A percentile compares a stretch with the other conserved stretches of the same genome.
phyloP scores from a whole-genome alignment of 2,797 vertebrate species.

The Coluber constrictor region DNA sequence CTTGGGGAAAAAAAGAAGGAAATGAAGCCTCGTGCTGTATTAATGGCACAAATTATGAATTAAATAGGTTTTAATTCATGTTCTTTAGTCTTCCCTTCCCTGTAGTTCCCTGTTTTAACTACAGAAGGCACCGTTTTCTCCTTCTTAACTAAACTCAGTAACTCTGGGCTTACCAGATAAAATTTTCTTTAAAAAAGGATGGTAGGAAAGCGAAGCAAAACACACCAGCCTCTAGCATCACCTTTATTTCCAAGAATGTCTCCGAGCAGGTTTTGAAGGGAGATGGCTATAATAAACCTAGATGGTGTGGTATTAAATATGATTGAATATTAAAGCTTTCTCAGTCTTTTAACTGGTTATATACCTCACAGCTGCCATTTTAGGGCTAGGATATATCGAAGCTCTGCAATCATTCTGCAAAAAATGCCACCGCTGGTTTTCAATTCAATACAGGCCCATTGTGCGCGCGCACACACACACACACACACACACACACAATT shows the following conservation, averaged over 20 bases:
- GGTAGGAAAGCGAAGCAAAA: neutral
- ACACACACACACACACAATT: neutral
- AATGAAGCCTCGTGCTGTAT: neutral
- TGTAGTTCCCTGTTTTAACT: neutral
- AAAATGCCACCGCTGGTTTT: neutral
- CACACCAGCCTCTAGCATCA: neutral
- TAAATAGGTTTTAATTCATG: neutral
- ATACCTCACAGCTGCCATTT: neutral
- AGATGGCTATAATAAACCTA: neutral
- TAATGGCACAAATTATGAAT: neutral
- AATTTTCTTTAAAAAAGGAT: neutral
- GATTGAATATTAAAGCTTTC: neutral
- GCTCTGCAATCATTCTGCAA: neutral
- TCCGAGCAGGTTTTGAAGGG: neutral
- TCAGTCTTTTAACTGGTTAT: neutral
- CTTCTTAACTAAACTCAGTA: neutral
- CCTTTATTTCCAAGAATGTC: neutral
- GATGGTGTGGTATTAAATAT: neutral
- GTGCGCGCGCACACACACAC: too few relatives aligned
- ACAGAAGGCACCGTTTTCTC: neutral
- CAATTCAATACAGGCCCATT: neutral
- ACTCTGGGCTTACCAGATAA: neutral
- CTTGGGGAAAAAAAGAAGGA: neutral
- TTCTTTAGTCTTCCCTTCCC: neutral
- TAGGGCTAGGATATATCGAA: neutral